These are phyloP conservation scores for Moxostoma hubbsi DNA, from an alignment of 2,797 vertebrate species.

Conservation along the genomic window DNA sequence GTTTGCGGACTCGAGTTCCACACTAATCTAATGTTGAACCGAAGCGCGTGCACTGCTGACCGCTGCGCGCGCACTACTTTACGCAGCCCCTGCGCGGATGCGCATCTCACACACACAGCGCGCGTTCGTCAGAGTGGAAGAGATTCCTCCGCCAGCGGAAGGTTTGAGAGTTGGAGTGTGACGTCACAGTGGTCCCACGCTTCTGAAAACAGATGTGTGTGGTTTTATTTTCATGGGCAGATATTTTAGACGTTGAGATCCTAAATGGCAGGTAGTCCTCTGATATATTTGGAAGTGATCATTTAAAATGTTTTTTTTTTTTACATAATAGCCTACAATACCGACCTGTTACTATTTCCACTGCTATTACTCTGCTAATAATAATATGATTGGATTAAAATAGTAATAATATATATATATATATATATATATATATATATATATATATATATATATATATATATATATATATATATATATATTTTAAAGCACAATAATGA, in stretches of 20 bases:
- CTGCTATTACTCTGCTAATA: too few relatives aligned
- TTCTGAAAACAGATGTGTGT: not conserved
- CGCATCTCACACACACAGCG: slow-evolving; percentile 45
- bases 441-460: too few relatives aligned
- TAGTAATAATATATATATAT: too few relatives aligned
- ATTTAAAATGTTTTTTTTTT: too few relatives aligned
- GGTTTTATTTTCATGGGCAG: not conserved
- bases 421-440: too few relatives aligned
- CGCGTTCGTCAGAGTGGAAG: slow-evolving; percentile 59
- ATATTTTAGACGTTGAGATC: not conserved
- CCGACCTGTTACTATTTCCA: too few relatives aligned
- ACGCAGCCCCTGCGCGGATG: slow-evolving; percentile 39
- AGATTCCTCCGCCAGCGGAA: slow-evolving; percentile 16
- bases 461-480: too few relatives aligned
- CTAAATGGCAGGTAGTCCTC: too few relatives aligned
- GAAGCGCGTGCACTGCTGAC: slow-evolving; percentile 50
- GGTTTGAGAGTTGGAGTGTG: not conserved
- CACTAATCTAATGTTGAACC: slow-evolving; percentile 27
- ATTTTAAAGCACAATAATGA: too few relatives aligned
- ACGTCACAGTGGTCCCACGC: not conserved
- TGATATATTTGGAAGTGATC: too few relatives aligned
- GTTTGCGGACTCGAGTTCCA: slow-evolving; percentile 62
- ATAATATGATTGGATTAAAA: too few relatives aligned
- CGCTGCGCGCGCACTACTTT: slow-evolving; percentile 48
- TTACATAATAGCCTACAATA: too few relatives aligned